Evolutionary conservation across 2,113 vertebrate genomes (phyloP).

Genomic region (Arizona elegans): DNA sequence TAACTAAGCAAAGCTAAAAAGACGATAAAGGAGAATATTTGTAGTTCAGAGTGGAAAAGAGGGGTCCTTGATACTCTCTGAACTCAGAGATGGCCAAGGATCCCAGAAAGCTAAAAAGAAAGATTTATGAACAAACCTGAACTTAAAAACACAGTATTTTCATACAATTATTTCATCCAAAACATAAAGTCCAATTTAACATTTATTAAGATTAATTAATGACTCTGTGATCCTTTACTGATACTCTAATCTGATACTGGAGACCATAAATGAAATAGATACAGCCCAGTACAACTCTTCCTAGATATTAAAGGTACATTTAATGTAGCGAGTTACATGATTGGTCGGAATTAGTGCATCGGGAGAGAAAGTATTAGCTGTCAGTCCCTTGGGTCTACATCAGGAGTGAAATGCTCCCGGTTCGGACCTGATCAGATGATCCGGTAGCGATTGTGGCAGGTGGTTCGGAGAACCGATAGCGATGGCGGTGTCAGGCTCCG

Average conservation of each 20-base stretch:
- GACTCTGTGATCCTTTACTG: not conserved
- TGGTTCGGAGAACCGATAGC: too few species aligned
- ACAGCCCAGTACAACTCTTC: not conserved
- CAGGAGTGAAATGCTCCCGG: too few species aligned
- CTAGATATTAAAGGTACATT: not conserved
- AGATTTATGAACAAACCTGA: constrained; percentile 7
- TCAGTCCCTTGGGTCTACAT: not conserved
- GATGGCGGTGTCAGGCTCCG: too few species aligned
- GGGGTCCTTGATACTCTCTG: not conserved
- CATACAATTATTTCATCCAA: not conserved
- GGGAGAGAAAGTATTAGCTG: not conserved
- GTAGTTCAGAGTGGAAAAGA: not conserved
- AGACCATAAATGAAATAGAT: not conserved
- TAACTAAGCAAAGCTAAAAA: constrained; percentile 54
- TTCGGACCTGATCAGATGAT: too few species aligned
- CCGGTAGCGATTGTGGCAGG: too few species aligned
- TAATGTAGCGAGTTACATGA: not conserved
- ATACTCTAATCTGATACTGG: not conserved
- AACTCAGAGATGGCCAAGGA: too few species aligned
- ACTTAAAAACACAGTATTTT: not conserved
- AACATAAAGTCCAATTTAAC: not conserved
- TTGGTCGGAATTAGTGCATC: not conserved
- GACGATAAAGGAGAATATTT: not conserved
- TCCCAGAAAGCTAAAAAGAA: constrained; percentile 8
- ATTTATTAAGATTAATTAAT: not conserved